phyloP scores from a whole-genome alignment of 2,113 vertebrate genomes.

The Petromus typicus region DNA sequence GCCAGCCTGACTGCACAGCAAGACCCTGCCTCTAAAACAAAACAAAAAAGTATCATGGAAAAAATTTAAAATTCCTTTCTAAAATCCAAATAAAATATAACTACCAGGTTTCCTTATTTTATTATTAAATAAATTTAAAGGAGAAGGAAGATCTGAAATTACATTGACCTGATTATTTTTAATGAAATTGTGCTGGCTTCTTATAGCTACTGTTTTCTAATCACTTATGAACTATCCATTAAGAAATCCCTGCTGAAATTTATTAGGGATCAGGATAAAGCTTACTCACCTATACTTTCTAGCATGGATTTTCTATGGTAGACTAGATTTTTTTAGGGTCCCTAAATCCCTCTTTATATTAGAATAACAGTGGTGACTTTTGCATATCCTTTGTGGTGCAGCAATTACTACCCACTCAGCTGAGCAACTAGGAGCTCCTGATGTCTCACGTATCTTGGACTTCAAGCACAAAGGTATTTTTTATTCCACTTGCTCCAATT shows the following conservation, averaged over 20 bases:
- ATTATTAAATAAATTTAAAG: background rate
- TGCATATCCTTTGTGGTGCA: accelerated
- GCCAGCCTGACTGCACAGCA: background rate
- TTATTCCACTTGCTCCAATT: background rate
- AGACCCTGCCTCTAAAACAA: background rate
- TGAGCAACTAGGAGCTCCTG: background rate
- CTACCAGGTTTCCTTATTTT: background rate
- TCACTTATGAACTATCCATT: background rate
- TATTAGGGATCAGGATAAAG: background rate
- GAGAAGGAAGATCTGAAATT: background rate
- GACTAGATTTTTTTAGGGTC: background rate
- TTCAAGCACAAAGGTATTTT: background rate
- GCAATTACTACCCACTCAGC: background rate
- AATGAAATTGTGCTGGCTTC: background rate
- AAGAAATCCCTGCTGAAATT: background rate
- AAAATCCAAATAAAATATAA: background rate
- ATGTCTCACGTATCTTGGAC: background rate
- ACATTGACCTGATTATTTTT: background rate
- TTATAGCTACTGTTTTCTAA: background rate
- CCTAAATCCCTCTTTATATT: background rate
- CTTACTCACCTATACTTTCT: background rate
- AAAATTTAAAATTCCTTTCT: background rate
- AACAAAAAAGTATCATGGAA: background rate
- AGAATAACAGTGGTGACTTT: background rate
- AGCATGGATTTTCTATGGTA: background rate